These are phyloP conservation scores for Eupithecia tripunctaria DNA, from an alignment of 2,888 invertebrate genomes.

Conservation along the genomic window DNA sequence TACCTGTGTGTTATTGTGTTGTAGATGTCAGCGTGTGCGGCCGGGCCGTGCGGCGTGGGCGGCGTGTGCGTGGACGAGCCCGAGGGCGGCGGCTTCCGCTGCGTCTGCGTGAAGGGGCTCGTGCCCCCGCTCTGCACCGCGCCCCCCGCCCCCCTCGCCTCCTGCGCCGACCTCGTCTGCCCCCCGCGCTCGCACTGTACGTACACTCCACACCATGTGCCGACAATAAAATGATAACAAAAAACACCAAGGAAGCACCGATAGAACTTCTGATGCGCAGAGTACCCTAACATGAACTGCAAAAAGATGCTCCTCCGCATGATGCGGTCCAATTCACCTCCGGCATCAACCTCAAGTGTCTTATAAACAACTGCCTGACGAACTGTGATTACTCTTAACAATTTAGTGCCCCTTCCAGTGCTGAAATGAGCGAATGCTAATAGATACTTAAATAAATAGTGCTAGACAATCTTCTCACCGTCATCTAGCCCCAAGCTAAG, in stretches of 20 bases:
- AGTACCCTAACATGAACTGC: no score
- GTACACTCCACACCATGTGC: conserved; percentile 10
- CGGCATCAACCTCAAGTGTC: not conserved
- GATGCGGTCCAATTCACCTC: not conserved
- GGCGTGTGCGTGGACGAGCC: conserved; percentile 88
- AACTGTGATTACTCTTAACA: no score
- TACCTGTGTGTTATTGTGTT: not conserved
- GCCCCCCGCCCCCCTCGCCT: conserved; percentile 64
- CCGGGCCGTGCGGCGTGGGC: conserved; percentile 89
- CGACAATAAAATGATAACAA: not conserved
- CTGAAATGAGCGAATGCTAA: not conserved
- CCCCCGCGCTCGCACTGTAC: conserved; percentile 88
- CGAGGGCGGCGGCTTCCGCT: conserved; percentile 80
- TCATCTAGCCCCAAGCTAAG: no score
- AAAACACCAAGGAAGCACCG: no score
- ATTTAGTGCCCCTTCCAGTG: no score
- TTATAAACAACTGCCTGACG: no score
- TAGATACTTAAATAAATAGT: no score
- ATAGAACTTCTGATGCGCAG: no score
- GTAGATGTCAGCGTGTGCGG: conserved; percentile 86
- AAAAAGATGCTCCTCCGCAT: no score
- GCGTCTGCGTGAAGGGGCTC: conserved; percentile 88
- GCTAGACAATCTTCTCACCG: no score
- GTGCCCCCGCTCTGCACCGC: conserved; percentile 71
- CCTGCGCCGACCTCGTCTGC: conserved; percentile 83